Evolutionary conservation across 2,797 vertebrate genomes (phyloP).

Genomic region (Muraenolepis orangiensis): DNA sequence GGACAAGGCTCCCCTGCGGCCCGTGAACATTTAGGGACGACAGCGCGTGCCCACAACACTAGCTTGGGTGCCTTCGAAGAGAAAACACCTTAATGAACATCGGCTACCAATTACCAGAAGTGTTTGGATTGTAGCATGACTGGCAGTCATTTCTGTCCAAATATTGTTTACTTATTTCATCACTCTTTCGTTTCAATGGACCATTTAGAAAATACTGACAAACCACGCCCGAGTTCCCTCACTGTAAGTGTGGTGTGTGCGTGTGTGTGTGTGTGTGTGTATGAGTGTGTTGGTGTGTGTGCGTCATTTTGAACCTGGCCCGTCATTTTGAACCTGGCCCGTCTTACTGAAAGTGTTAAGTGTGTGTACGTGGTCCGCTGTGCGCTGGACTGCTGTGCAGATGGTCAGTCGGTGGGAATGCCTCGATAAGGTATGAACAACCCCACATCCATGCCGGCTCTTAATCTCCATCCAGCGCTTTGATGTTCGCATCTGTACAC

Average conservation of each 20-base stretch:
- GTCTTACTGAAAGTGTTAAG: neutral
- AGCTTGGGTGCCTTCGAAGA: constrained; percentile 4
- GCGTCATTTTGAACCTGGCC: neutral
- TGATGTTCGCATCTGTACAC: no score
- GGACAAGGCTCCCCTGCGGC: constrained; percentile 2
- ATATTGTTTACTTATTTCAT: neutral
- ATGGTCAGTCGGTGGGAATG: neutral
- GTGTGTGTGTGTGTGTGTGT: neutral
- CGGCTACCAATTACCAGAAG: constrained; percentile 4
- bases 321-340: neutral
- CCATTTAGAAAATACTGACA: neutral
- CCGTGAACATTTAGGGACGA: constrained; percentile 10
- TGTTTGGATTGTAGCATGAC: constrained; percentile 6
- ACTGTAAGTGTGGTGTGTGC: neutral
- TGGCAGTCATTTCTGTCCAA: constrained; percentile 4
- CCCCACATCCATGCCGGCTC: constrained; percentile 1
- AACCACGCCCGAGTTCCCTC: neutral
- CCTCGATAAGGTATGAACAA: constrained; percentile 14
- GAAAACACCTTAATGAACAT: constrained; percentile 8
- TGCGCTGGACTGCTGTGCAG: neutral
- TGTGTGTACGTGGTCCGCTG: no score
- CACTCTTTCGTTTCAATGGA: neutral
- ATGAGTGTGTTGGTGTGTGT: neutral
- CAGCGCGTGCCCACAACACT: neutral
- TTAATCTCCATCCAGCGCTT: constrained; percentile 56